Conservation (phyloP, 1,140 invertebrate species). For the Archivesica marissinica region DNA sequence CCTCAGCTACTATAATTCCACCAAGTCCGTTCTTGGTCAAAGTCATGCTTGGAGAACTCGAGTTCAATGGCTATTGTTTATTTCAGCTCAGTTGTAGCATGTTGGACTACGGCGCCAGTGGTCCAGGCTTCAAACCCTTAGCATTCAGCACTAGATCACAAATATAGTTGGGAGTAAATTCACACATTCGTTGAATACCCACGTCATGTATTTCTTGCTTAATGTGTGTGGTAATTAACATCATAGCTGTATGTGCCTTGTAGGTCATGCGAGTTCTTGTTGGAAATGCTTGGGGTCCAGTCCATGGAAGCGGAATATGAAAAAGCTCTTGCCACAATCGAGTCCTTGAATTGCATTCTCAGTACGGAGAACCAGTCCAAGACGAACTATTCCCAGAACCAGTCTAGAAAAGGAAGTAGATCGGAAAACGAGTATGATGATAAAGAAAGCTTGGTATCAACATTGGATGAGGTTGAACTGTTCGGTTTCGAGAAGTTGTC, state of each 20-base stretch:
- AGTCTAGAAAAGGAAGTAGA: slow-evolving; percentile 5
- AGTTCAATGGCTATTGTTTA: no score
- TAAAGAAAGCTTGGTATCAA: neutral
- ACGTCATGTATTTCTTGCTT: no score
- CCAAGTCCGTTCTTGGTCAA: no score
- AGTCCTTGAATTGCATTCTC: slow-evolving; percentile 30
- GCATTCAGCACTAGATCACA: no score
- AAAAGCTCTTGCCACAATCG: slow-evolving; percentile 15
- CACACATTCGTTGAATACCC: neutral
- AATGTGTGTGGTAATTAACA: neutral
- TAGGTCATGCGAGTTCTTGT: slow-evolving; percentile 56
- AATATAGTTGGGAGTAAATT: neutral
- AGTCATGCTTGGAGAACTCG: no score
- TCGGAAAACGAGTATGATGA: neutral
- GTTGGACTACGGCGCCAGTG: no score
- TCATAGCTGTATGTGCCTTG: neutral
- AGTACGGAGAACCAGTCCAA: neutral
- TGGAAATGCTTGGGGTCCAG: slow-evolving; percentile 40
- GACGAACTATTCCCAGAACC: neutral
- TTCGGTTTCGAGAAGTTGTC: slow-evolving; percentile 33
- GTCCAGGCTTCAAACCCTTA: no score
- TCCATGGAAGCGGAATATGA: slow-evolving; percentile 35
- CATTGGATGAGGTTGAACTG: neutral
- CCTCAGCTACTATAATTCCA: no score
- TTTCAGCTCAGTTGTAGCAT: no score